Conservation (phyloP, 1,140 invertebrate genomes). For the Macrosteles quadrilineatus region DNA sequence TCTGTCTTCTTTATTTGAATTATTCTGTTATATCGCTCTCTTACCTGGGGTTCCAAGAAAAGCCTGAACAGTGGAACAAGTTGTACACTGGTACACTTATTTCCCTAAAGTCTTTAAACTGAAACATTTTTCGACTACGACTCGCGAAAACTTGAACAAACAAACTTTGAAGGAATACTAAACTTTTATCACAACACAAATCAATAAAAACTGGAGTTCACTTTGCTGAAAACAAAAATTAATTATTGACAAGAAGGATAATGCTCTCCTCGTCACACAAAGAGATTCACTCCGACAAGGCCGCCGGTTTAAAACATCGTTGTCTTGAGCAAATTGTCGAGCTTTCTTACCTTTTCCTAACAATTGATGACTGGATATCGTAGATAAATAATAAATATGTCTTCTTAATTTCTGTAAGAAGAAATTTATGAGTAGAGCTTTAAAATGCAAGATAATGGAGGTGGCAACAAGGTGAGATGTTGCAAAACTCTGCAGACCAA, state of each 20-base stretch:
- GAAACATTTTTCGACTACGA: constrained; percentile 32
- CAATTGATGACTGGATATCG: constrained; percentile 18
- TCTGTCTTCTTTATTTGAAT: constrained; percentile 10
- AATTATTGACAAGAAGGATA: constrained; percentile 25
- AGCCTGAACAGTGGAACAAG: constrained; percentile 25
- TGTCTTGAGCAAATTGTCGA: constrained; percentile 30
- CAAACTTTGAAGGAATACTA: constrained; percentile 28
- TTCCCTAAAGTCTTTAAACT: constrained; percentile 30
- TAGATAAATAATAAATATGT: too few species aligned
- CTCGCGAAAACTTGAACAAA: constrained; percentile 23
- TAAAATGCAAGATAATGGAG: too few species aligned
- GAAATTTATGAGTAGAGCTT: too few species aligned
- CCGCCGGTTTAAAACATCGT: constrained; percentile 23
- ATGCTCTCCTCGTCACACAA: constrained; percentile 21
- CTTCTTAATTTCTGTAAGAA: too few species aligned
- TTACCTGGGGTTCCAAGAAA: constrained; percentile 33
- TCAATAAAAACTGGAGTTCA: constrained; percentile 30
- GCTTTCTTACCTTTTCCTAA: constrained; percentile 34
- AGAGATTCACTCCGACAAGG: not conserved
- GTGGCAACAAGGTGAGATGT: too few species aligned
- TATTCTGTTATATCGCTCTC: constrained; percentile 6
- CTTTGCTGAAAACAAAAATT: constrained; percentile 29
- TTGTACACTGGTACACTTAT: constrained; percentile 22
- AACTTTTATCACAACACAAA: constrained; percentile 33
- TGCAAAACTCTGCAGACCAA: too few species aligned